These are phyloP conservation scores for Psammodynastes pulverulentus DNA, from an alignment of 2,113 vertebrate species.

Conservation along the genomic window DNA sequence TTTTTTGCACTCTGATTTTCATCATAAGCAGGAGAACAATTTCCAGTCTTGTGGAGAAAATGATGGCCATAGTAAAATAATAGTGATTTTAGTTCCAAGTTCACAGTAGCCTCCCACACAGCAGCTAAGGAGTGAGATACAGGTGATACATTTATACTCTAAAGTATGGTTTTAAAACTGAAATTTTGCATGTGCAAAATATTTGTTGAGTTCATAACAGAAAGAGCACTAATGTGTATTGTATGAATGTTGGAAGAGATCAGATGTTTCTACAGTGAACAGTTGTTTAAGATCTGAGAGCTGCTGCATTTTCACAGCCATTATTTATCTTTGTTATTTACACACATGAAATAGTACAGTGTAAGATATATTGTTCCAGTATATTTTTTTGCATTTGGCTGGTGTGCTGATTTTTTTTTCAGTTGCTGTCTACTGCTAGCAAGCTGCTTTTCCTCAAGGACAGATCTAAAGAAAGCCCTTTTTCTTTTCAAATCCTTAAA, in stretches of 20 bases:
- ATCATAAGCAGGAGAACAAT: not conserved
- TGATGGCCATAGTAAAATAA: not conserved
- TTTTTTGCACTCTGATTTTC: not conserved
- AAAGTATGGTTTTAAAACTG: not conserved
- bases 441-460: not conserved
- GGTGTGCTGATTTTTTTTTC: not conserved
- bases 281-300: not conserved
- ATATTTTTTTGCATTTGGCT: not conserved
- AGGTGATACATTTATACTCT: not conserved
- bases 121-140: not conserved
- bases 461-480: not conserved
- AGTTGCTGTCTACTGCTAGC: not conserved
- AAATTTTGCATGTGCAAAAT: not conserved
- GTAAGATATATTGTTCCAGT: not conserved
- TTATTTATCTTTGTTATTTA: not conserved
- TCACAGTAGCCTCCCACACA: not conserved
- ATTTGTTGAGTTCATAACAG: not conserved
- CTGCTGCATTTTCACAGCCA: not conserved
- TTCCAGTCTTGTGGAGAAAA: not conserved
- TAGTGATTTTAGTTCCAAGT: not conserved
- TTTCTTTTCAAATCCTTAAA: not conserved
- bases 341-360: not conserved
- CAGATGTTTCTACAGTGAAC: not conserved
- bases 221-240: not conserved
- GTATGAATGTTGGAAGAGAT: not conserved